A percentile compares a stretch with the other conserved stretches of the same genome.
Conservation (phyloP, 1,140 invertebrate genomes). For the Bombus polaris region DNA sequence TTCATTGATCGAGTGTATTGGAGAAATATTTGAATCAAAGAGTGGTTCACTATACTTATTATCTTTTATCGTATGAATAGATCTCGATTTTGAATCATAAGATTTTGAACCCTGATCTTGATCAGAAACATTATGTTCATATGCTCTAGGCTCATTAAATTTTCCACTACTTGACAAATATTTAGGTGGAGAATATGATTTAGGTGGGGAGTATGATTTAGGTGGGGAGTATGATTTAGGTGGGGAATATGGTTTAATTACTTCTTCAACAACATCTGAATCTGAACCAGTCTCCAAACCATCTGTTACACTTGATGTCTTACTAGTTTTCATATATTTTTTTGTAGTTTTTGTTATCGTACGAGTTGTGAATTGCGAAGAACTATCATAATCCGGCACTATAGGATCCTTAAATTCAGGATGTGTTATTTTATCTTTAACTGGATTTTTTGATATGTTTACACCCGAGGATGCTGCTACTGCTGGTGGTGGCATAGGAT, state of each 20-base stretch:
- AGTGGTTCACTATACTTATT: conserved; percentile 66
- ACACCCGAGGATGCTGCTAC: conserved; percentile 40
- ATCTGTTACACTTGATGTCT: conserved; percentile 79
- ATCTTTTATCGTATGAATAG: conserved; percentile 60
- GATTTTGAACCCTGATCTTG: conserved; percentile 53
- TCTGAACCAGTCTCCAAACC: conserved; percentile 85
- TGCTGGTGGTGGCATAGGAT: conserved; percentile 80
- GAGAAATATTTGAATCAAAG: conserved; percentile 72
- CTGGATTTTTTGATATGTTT: conserved; percentile 61
- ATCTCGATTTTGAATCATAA: conserved; percentile 55
- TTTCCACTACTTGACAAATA: conserved; percentile 59
- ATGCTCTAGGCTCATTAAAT: conserved; percentile 55
- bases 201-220: conserved; percentile 52
- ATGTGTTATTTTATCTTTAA: conserved; percentile 67
- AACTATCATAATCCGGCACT: conserved; percentile 56
- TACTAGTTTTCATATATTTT: conserved; percentile 80
- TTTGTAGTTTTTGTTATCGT: conserved; percentile 62
- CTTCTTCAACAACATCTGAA: conserved; percentile 76
- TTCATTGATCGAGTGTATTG: conserved; percentile 61
- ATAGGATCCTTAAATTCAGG: conserved; percentile 65
- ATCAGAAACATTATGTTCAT: conserved; percentile 57
- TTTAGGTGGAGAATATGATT: conserved; percentile 52
- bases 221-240: conserved; percentile 48
- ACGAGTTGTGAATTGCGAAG: conserved; percentile 47
- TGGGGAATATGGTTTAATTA: conserved; percentile 51